phyloP scores from a whole-genome alignment of 2,113 vertebrate species.

The Cryptotis parvus region DNA sequence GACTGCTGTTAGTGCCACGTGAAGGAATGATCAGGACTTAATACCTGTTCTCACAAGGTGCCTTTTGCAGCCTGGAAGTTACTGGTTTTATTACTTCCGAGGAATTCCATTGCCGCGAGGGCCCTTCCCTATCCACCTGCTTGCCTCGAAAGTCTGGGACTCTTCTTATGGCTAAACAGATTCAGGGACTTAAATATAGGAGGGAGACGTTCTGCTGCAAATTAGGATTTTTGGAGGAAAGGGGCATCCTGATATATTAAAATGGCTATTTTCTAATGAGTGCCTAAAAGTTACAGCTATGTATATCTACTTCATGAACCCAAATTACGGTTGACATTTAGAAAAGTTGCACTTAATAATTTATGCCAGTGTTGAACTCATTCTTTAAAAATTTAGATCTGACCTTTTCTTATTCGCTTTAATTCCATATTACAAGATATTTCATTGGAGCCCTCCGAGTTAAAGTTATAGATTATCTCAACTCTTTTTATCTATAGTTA shows the following conservation, averaged over 20 bases:
- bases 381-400: too few relatives aligned
- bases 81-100: too few relatives aligned
- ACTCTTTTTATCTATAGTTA: constrained; percentile 13
- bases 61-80: too few relatives aligned
- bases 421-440: constrained; percentile 9
- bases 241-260: background rate
- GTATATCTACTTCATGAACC: background rate
- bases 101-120: too few relatives aligned
- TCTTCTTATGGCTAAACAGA: constrained; percentile 26
- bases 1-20: too few relatives aligned
- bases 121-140: too few relatives aligned
- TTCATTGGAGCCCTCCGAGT: constrained; percentile 20
- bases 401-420: background rate
- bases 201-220: background rate
- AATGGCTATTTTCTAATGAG: background rate
- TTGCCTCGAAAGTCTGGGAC: background rate
- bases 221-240: background rate
- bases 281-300: background rate
- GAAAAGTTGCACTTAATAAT: constrained; percentile 6
- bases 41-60: too few relatives aligned
- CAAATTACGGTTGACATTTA: background rate
- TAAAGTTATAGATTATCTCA: background rate
- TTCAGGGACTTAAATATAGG: background rate
- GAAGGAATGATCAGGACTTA: too few relatives aligned
- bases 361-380: background rate